Base-by-base conservation (phyloP, 2,888 invertebrate species). In the Leptinotarsa haldemani region DNA sequence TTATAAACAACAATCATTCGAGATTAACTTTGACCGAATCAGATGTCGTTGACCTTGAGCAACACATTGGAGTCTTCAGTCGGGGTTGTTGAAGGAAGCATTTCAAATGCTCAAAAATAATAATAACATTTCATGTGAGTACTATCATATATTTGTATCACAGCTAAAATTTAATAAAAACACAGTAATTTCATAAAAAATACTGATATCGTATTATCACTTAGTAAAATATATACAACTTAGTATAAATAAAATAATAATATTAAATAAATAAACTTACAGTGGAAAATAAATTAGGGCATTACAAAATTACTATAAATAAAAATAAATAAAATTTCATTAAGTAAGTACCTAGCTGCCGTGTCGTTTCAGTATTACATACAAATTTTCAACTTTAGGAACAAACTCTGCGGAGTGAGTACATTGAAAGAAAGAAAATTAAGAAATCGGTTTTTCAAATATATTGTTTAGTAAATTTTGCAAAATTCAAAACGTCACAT, bases 211-310 rank as follows among this genome's bases (percentile, higher is more conserved):
- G 70, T 70, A 70, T 69, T 72, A 70, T 52, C 52, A 68, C 68
- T 76, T 68, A 74, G 70, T 72, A 66, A 68, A 71, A 76, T 80
- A 78, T 68, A 52, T 68, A 77, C 78, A 80, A 76, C 78, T 76
- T 80, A 78, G 72, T 74, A 79, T 78, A 78, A 78, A 79, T 77
- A 78, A 77, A 77, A 76, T 77, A 76, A 72, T 76, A 77, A 72
- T 76, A 77, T 73, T 73, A 77, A 75, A 78, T 78, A 78, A 78
- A 78, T 78, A 78, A 77, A 69, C 78, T 76, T 76, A 78, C 56
- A 74, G 56, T 66, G 63, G 18, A 74, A 69, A 77, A 78, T 78
- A 78, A 78, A 78, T 78, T 76, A 76, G 75, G 66, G 64, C 53
- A 69, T 73, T 74, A 72, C 72, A 73, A 63, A 70, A 75, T 71